Conservation (phyloP, 1,140 invertebrate species). For the Mycetomoellerius zeteki region DNA sequence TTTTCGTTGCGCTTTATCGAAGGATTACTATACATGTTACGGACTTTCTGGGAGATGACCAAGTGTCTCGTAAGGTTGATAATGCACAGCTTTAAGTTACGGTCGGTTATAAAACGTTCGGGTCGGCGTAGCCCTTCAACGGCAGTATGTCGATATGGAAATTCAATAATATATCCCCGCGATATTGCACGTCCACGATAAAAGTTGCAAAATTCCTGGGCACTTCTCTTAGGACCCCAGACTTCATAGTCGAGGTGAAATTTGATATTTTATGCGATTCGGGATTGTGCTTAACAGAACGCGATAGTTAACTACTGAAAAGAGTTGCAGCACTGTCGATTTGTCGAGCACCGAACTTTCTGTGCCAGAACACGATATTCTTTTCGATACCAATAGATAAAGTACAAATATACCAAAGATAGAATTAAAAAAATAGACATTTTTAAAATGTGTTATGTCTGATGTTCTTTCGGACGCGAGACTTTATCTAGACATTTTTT, state of each 20-base stretch:
- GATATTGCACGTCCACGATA: constrained; percentile 40
- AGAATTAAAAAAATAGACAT: no score
- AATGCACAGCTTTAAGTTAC: constrained; percentile 51
- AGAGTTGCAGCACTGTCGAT: neutral
- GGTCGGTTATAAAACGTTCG: constrained; percentile 15
- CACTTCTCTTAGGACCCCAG: constrained; percentile 28
- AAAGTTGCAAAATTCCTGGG: constrained; percentile 49
- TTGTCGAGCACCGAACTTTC: constrained; percentile 5
- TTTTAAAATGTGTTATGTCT: no score
- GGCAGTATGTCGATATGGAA: constrained; percentile 40
- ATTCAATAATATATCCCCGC: constrained; percentile 45
- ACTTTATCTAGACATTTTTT: no score
- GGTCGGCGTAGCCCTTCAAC: neutral
- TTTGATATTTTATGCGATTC: constrained; percentile 38
- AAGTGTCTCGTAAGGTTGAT: constrained; percentile 22
- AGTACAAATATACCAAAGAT: neutral
- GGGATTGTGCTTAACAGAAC: constrained; percentile 13
- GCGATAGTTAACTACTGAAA: constrained; percentile 25
- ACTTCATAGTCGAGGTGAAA: constrained; percentile 49
- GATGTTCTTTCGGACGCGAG: no score
- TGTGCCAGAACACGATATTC: neutral
- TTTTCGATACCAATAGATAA: neutral
- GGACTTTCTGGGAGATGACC: neutral
- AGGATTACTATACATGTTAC: constrained; percentile 6
- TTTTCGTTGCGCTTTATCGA: neutral